Base-by-base conservation (phyloP, 1,140 invertebrate genomes). In the Sinonovacula constricta region DNA sequence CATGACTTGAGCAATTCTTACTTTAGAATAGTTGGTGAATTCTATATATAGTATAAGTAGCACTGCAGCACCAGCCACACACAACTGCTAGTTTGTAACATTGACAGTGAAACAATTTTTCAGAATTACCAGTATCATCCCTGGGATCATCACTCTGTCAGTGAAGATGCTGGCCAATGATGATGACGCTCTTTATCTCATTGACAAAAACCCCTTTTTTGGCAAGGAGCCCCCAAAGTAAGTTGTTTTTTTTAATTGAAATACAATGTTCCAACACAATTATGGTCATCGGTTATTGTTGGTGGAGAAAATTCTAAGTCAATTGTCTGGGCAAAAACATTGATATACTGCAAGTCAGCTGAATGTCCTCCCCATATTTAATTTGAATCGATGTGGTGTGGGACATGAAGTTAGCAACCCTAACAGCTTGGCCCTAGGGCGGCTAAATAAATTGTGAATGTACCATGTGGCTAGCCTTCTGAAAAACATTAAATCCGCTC, bases 161-260 rank as follows among this genome's bases (percentile, higher is more conserved):
- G 88, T 85, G 0, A 92, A 92, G 67, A 80, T 92, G 30, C 81
- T 92, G 34, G 79, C 81, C 0, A 92, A 92, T 85, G 91, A 91
- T 81, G 60, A 85, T 69, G 83, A 80, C 49, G 85, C 86, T 34
- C 82, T 82, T 4, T 82, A 85, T 28, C 84, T 92, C 7, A 88
- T 92, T 36, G 83, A 68, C 18, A 51, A 87, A 60, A 92, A 92
- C 81, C 91, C 91, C 30, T 92, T 92, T 85, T 66, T 87, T 53
- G 86, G 84, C 14, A 85, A 71, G 72, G 30, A 83, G 15, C 91
- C 91, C 1, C 91, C 91, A 67, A 89, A 79, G 91, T 92, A 82
- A 87, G 79, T 84, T 18, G 0, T 24, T 30, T 18, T 53, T 15
- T 4, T 14, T 5, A 45, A 72, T 3, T 1, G 26, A 2, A 22